Conservation (phyloP, 2,113 vertebrate genomes). For the Lophochroa leadbeateri region DNA sequence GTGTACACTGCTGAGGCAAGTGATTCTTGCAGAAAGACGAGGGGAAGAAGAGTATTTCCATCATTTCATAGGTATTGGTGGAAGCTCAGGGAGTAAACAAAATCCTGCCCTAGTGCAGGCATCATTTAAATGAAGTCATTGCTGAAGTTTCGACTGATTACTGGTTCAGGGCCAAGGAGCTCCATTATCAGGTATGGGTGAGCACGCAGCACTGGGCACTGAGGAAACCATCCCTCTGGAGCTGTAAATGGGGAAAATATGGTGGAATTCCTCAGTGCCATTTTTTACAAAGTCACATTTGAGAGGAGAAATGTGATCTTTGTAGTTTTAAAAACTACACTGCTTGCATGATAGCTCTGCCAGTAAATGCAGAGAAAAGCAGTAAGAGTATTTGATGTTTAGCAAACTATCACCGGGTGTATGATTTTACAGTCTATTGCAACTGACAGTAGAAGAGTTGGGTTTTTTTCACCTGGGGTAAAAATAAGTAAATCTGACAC, state of each 20-base stretch:
- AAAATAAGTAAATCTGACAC: neutral
- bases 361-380: neutral
- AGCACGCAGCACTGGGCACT: rapidly evolving
- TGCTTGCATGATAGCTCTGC: neutral
- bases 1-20: neutral
- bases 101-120: neutral
- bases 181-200: neutral
- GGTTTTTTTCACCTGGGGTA: neutral
- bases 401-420: neutral
- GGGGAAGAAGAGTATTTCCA: neutral
- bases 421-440: neutral
- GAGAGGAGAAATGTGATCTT: neutral
- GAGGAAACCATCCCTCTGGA: neutral
- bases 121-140: neutral
- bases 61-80: neutral
- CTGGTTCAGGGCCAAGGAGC: neutral
- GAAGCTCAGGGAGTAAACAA: neutral
- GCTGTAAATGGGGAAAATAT: neutral
- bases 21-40: neutral
- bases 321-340: neutral
- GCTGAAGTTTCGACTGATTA: neutral
- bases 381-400: neutral
- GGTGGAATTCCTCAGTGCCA: neutral
- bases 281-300: neutral
- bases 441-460: neutral